Base-by-base conservation (phyloP, 2,113 vertebrate species). In the Mesocricetus auratus region DNA sequence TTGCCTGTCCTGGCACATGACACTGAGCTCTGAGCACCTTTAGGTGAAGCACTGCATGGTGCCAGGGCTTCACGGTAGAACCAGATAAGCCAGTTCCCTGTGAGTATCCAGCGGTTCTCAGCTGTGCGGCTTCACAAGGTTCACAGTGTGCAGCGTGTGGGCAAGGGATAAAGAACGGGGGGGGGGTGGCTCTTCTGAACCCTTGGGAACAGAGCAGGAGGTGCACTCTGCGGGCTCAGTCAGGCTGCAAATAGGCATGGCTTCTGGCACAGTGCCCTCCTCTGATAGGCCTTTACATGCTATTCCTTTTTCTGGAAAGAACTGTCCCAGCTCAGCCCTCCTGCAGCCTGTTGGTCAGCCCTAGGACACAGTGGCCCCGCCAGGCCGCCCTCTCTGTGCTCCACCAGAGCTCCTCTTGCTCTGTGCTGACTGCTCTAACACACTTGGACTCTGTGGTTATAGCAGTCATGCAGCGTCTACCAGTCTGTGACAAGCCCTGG, bases 401-500 rank as follows among this genome's bases (percentile, higher is more conserved):
- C 21, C 90, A 75, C 66, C 42, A 71, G 74, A 86, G 71, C 42
- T 94, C 47, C 39, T 26, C 0, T 69, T 89, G 45, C 26, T 95
- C 50, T n/a, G 0, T 82, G 47, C 62, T 91, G 74, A 91, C 89
- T 5, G 42, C 75, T 74, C 36, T 3, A n/a, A 58, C n/a, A 31
- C 45, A 29, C 11, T 83, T 53, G 85, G 56, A 47, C 26, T 45
- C 33, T 6, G 58, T 42, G 12, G 56, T n/a, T 89, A 26, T 47
- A 82, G 33, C 33, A 21, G 24, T 62, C 7, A 56, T 73, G 64
- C 56, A 56, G 29, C 36, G 22, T 33, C 60, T 7, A 36, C 13
- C 17, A 81, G n/a, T 29, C 50, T 73, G 19, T 95, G 82, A 97
- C 74, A 74, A 42, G 7, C 39, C 88, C 21, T 97, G 91, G 15